Evolutionary conservation across 2,113 vertebrate species (phyloP).

Genomic region (Nothobranchius furzeri): DNA sequence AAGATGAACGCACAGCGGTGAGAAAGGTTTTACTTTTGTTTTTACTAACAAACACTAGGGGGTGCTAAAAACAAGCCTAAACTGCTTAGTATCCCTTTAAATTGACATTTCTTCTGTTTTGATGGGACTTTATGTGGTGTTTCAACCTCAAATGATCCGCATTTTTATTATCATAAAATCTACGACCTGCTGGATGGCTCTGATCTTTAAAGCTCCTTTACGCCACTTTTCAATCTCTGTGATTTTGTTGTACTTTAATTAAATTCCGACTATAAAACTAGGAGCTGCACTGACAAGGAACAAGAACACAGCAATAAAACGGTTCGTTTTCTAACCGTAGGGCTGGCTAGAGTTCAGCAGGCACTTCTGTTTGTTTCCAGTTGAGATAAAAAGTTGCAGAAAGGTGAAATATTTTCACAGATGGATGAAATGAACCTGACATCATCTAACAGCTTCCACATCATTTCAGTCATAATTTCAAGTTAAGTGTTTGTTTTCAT

Average conservation of each 20-base stretch:
- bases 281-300: not conserved
- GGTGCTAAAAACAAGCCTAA: too few relatives aligned
- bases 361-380: not conserved
- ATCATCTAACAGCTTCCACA: too few relatives aligned
- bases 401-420: not conserved
- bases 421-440: too few relatives aligned
- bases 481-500: too few relatives aligned
- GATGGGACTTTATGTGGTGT: not conserved
- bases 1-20: too few relatives aligned
- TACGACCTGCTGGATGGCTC: not conserved
- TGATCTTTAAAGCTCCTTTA: not conserved
- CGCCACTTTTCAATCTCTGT: not conserved
- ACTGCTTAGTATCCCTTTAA: too few relatives aligned
- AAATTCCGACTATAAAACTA: not conserved
- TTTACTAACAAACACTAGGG: too few relatives aligned
- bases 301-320: not conserved
- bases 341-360: not conserved
- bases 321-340: not conserved
- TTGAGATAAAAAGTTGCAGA: not conserved
- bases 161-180: not conserved
- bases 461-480: not conserved
- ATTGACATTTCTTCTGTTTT: too few relatives aligned
- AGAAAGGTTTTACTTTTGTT: too few relatives aligned
- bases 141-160: not conserved
- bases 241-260: not conserved